Base-by-base conservation (phyloP, 2,888 invertebrate species). In the Periphyllus acericola region DNA sequence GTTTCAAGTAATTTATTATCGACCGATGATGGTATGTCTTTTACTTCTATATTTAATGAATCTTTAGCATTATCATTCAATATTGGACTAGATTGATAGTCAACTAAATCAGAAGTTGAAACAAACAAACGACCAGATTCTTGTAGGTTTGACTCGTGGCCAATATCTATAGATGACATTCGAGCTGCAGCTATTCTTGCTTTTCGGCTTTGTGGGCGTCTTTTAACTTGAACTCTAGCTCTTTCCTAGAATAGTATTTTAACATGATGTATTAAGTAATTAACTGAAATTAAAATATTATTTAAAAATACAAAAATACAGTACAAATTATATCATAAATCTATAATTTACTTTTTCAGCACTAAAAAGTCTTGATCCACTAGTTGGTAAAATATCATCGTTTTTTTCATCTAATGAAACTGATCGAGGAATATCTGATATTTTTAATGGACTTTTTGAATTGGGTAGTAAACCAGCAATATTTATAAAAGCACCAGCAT, bases 151-250 rank as follows among this genome's bases (percentile, higher is more conserved):
- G 74, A 46, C 40, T 75, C 60, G 0, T 74, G n/a, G 40, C 19
- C 74, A 32, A 74, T 60, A 60, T 80, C 87, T 55, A 87, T 46
- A 60, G 55, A 80, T 46, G 87, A 87, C 32, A 81, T 81, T 46
- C 74, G 81, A 81, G 80, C 71, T 25, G 79, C 74, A 60, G 74
- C 72, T 60, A 68, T 25, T 81, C 87, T 87, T 21, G 87, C 87
- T 81, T 75, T 87, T 40, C 87, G 60, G 40, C 87, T 87, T 74
- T 74, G 87, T n/a, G 87, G 87, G 4, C 87, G 79, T 81, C 87
- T 72, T 87, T 87, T 87, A n/a, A 87, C 87, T 66, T 87, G 72
- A 32, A 87, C 74, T 87, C 40, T 87, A 4, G n/a, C 81, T 87
- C 87, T 80, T 25, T 81, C 87, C 87, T 87, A 75, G 3, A 81